phyloP scores from a whole-genome alignment of 2,888 invertebrate genomes.

The Neocrepidodera transversa region DNA sequence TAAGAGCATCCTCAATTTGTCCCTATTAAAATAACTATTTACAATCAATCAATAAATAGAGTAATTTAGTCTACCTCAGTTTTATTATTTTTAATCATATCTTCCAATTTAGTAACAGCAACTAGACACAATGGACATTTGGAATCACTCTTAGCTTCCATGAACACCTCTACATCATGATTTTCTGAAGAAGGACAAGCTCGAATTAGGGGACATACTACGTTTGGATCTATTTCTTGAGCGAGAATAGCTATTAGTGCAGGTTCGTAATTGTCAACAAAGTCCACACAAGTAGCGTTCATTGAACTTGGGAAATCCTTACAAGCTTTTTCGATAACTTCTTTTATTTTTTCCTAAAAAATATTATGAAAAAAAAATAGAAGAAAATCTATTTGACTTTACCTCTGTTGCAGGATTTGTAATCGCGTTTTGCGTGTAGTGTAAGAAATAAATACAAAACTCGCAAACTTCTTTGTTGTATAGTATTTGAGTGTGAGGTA shows the following conservation, averaged over 20 bases:
- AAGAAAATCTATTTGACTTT: constrained; percentile 28
- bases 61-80: constrained; percentile 67
- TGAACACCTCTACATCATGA: constrained; percentile 64
- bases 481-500: constrained; percentile 52
- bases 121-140: constrained; percentile 86
- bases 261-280: constrained; percentile 81
- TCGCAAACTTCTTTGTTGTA: constrained; percentile 69
- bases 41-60: constrained; percentile 7
- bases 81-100: constrained; percentile 74
- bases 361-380: neutral
- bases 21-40: constrained; percentile 61
- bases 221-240: constrained; percentile 78
- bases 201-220: constrained; percentile 76
- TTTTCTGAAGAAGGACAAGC: constrained; percentile 69
- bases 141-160: constrained; percentile 66
- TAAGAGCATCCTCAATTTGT: constrained; percentile 72
- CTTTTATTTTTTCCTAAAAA: constrained; percentile 74
- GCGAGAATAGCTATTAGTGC: constrained; percentile 79
- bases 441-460: constrained; percentile 83
- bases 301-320: constrained; percentile 69
- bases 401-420: constrained; percentile 75
- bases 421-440: constrained; percentile 77
- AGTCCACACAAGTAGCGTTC: constrained; percentile 72
- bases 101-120: constrained; percentile 79
- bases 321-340: constrained; percentile 74